Evolutionary conservation across 2,113 vertebrate genomes (phyloP).

Genomic region (Dolichotis patagonum): DNA sequence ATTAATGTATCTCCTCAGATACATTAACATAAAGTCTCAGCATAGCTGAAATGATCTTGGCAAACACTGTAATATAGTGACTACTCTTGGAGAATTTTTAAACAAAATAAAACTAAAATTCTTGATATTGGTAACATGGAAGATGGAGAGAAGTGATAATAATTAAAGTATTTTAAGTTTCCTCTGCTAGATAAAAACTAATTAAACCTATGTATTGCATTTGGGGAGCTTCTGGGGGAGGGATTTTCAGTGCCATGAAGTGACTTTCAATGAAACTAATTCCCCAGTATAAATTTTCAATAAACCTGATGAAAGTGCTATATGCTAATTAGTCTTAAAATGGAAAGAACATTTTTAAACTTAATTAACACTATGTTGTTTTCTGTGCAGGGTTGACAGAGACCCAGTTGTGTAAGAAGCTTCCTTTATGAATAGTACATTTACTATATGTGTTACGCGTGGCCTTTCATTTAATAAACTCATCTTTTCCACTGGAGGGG

Average conservation of each 20-base stretch:
- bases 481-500: background rate
- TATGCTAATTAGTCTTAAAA: conserved; percentile 81
- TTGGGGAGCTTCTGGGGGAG: background rate
- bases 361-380: conserved; percentile 78
- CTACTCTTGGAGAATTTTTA: background rate
- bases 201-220: conserved; percentile 52
- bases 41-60: background rate
- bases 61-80: background rate
- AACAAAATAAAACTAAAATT: conserved; percentile 35
- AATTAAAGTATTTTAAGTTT: conserved; percentile 43
- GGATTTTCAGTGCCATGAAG: conserved; percentile 50
- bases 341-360: conserved; percentile 80
- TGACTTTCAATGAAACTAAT: conserved; percentile 65
- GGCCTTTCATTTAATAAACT: conserved; percentile 45
- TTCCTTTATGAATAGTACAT: conserved; percentile 61
- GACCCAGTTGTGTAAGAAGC: conserved; percentile 67
- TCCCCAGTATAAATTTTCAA: conserved; percentile 73
- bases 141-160: conserved; percentile 22
- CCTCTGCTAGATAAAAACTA: conserved; percentile 51
- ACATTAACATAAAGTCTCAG: background rate
- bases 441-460: conserved; percentile 18
- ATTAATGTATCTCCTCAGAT: background rate
- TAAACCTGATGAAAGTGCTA: conserved; percentile 79
- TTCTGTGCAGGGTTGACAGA: conserved; percentile 76
- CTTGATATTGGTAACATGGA: background rate